Conservation (phyloP, 35 echinoderm and acorn worm genomes). For the Ophioderma brevispina region DNA sequence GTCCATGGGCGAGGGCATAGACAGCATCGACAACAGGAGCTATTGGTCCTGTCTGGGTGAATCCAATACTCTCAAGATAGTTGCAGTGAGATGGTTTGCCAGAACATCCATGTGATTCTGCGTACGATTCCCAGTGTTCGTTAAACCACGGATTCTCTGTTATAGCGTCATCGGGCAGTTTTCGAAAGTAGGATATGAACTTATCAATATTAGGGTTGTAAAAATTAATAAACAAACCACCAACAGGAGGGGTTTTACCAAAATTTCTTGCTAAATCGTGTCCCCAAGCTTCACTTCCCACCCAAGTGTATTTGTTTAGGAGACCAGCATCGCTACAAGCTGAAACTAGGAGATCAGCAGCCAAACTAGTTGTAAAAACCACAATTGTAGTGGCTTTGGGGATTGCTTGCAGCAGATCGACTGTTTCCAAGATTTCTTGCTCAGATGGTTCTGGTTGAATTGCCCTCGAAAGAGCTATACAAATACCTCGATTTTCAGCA, state of each 20-base stretch:
- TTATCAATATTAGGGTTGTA: background rate
- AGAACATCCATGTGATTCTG: background rate
- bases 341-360: background rate
- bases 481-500: background rate
- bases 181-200: background rate
- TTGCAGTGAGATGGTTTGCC: background rate
- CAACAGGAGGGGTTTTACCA: background rate
- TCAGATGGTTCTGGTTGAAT: background rate
- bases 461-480: conserved; percentile 17
- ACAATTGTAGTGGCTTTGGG: background rate
- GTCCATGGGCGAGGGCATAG: conserved; percentile 7
- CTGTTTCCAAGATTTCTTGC: background rate
- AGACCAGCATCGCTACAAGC: background rate
- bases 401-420: background rate
- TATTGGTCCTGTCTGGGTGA: background rate
- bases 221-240: background rate
- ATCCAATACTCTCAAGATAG: background rate
- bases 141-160: conserved; percentile 9
- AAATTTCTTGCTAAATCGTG: background rate
- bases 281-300: conserved; percentile 19
- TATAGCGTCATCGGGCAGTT: background rate
- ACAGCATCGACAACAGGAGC: background rate
- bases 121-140: conserved; percentile 6
- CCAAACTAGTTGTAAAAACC: background rate
- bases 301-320: background rate